phyloP scores from a whole-genome alignment of 64 coral and sea anemone species.

The Pocillopora verrucosa region DNA sequence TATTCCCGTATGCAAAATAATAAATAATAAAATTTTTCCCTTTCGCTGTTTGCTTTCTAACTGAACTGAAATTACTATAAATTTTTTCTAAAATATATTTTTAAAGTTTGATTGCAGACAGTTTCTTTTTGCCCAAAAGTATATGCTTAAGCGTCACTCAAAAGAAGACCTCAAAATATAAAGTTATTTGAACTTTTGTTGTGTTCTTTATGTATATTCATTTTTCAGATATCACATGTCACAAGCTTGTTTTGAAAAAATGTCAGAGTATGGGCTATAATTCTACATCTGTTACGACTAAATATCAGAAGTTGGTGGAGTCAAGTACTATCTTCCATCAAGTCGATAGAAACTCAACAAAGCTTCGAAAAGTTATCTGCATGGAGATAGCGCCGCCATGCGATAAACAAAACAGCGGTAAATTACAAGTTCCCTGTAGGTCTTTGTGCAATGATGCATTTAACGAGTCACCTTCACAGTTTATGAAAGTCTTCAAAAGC shows the following conservation, averaged over 20 bases:
- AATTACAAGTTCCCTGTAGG: slow-evolving; percentile 15
- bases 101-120: too few relatives aligned
- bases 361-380: slow-evolving; percentile 20
- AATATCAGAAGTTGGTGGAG: slow-evolving; percentile 1
- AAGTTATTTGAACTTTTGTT: background rate
- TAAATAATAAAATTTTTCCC: too few relatives aligned
- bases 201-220: background rate
- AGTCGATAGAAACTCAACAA: background rate
- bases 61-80: too few relatives aligned
- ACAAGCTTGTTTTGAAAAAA: background rate
- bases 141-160: too few relatives aligned
- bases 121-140: too few relatives aligned
- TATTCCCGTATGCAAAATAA: too few relatives aligned
- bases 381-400: slow-evolving; percentile 37
- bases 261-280: background rate
- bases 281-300: background rate
- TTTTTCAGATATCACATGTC: background rate
- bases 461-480: slow-evolving; percentile 1
- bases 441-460: slow-evolving; percentile 3
- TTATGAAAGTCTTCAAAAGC: background rate
- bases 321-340: background rate
- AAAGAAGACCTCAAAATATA: too few relatives aligned
- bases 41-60: too few relatives aligned
- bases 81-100: too few relatives aligned
- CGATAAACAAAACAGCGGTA: background rate